These are phyloP conservation scores for Gallinago paraguaiae DNA, from an alignment of 2,113 vertebrate species.

Conservation along the genomic window DNA sequence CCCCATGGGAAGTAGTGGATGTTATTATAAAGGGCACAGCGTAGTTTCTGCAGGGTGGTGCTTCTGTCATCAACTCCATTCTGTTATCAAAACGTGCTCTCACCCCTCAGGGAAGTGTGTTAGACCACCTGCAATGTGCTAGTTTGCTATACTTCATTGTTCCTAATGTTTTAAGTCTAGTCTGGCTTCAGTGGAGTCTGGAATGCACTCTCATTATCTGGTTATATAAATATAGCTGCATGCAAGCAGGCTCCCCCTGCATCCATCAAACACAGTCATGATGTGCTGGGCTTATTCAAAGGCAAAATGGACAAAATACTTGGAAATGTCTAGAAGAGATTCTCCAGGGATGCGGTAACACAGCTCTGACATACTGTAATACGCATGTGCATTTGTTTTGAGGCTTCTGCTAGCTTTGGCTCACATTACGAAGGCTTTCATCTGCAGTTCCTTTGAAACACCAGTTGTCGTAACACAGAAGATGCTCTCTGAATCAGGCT, in stretches of 20 bases:
- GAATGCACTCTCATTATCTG: not conserved
- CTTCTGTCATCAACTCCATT: not conserved
- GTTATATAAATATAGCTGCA: not conserved
- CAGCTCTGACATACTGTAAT: not conserved
- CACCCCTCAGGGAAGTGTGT: not conserved
- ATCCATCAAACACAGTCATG: no score
- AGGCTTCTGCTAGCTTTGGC: not conserved
- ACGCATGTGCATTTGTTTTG: not conserved
- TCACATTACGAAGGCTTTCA: not conserved
- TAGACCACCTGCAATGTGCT: not conserved
- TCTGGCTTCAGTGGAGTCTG: not conserved
- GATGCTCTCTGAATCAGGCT: constrained; percentile 6
- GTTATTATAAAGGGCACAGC: not conserved
- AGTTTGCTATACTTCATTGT: not conserved
- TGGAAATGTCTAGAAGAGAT: not conserved
- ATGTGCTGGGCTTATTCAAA: not conserved
- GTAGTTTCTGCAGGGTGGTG: not conserved
- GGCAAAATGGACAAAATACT: not conserved
- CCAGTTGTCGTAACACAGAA: not conserved
- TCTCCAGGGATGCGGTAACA: rapidly evolving
- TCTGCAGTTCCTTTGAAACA: not conserved
- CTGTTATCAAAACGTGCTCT: not conserved
- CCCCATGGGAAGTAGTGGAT: not conserved
- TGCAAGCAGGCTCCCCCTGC: not conserved
- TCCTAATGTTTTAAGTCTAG: rapidly evolving